Evolutionary conservation across 37 sponge, comb jelly and placozoan species (phyloP).

Genomic region (Spongilla lacustris): DNA sequence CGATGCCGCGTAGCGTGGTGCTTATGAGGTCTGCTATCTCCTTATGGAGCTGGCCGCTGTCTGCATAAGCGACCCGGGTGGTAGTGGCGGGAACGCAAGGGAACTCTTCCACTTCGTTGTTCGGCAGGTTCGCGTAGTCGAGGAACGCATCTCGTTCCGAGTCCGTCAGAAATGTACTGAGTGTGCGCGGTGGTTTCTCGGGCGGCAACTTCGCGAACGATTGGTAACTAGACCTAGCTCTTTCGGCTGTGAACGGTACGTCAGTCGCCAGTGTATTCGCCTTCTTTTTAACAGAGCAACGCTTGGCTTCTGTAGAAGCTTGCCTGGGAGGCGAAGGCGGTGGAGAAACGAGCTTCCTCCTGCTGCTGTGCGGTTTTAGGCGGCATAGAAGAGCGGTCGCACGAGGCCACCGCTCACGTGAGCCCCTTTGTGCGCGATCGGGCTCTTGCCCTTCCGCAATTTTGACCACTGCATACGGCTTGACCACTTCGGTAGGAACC

Average conservation of each 20-base stretch:
- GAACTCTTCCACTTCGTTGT: too few relatives aligned
- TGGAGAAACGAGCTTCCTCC: not conserved
- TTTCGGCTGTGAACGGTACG: not conserved
- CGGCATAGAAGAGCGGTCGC: too few relatives aligned
- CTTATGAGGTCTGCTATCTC: too few relatives aligned
- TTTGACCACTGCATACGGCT: slow-evolving; percentile 51
- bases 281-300: not conserved
- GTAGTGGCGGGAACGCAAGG: too few relatives aligned
- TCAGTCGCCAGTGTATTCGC: not conserved
- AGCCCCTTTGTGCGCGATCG: not conserved
- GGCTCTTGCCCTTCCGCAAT: not conserved
- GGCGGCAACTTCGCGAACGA: slow-evolving; percentile 26
- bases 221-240: too few relatives aligned
- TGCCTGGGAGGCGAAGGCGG: not conserved
- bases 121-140: not conserved
- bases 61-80: too few relatives aligned
- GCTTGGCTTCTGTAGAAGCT: not conserved
- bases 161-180: slow-evolving; percentile 21
- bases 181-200: slow-evolving; percentile 34
- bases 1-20: too few relatives aligned
- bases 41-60: too few relatives aligned
- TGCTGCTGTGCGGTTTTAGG: too few relatives aligned
- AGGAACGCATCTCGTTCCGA: not conserved
- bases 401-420: not conserved
- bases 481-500: slow-evolving; percentile 3